Evolutionary conservation across 2,113 vertebrate genomes (phyloP), one percentile per base, ranked within the genome.

Genomic region (Trichomycterus rosablanca): DNA sequence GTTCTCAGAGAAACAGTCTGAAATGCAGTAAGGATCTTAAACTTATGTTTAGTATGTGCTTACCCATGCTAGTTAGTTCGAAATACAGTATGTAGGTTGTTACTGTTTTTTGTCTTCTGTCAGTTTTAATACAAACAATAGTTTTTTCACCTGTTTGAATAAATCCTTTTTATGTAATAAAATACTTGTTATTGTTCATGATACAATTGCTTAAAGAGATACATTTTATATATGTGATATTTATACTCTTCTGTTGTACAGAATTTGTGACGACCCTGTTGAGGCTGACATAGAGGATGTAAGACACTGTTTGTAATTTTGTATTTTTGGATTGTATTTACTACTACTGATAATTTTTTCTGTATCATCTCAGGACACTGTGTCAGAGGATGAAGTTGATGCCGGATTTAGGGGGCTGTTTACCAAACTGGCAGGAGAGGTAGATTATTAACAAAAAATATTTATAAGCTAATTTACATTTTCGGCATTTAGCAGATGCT

Each of bases 1-100:
- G 37, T 93, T 94, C 76, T 86, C 89, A 0, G 89, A 92, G 82
- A 92, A 90, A 67, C 67, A 73, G n/a, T 78, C 85, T 0, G 69
- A 83, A 60, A 80, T 84, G 7, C 78, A 85, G 92, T 93, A 73
- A 4, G 80, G 1, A 2, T 0, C 3, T 8, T 5, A 2, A 56
- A 19, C 48, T 24, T 26, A 22, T 26, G n/a, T 0, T 1, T 3
- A 26, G 1, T n/a, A 49, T 24, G 20, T 26, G 46, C 7, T 22
- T 22, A 22, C 15, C 11, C 12, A 40, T 39, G 5, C 10, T 34
- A 35, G 9, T 11, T 1, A 32, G 34, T 9, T 35, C 9, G 14
- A 11, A 35, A 3, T 40, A 2, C 2, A 15, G n/a, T n/a, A n/a
- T n/a, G n/a, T n/a, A n/a, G n/a, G n/a, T n/a, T n/a, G n/a, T n/a